These are phyloP conservation scores for Hemaris fuciformis DNA, from an alignment of 2,888 invertebrate genomes.

Conservation along the genomic window DNA sequence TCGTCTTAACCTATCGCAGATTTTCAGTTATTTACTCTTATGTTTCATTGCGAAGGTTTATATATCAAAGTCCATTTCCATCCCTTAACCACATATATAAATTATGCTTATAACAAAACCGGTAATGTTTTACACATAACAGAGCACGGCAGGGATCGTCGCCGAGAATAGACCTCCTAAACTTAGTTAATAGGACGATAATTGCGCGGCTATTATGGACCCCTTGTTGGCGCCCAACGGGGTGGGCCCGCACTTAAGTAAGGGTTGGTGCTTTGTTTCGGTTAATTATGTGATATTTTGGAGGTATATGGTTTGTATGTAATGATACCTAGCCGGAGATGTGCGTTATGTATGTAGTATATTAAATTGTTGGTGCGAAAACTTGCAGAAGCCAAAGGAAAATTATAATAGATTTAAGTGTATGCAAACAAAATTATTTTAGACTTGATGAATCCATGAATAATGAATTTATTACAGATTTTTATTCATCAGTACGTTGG, in stretches of 20 bases:
- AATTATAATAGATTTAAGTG: too few relatives aligned
- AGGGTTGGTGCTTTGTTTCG: constrained; percentile 4
- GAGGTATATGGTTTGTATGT: not conserved
- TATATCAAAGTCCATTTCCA: not conserved
- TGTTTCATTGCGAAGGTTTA: too few relatives aligned
- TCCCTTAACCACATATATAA: not conserved
- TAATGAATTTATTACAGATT: too few relatives aligned
- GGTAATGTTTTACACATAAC: not conserved
- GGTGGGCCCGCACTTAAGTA: constrained; percentile 1
- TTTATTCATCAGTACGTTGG: too few relatives aligned
- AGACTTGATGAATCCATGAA: too few relatives aligned
- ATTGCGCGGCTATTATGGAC: constrained; percentile 63
- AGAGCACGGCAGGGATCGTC: constrained; percentile 42
- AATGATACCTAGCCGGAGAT: not conserved
- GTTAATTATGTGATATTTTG: constrained; percentile 5
- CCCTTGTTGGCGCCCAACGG: constrained; percentile 18
- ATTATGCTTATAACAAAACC: not conserved
- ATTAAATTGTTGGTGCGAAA: too few relatives aligned
- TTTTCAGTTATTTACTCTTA: too few relatives aligned
- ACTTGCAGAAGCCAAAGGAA: too few relatives aligned
- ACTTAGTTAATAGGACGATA: constrained; percentile 77
- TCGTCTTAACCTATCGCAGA: too few relatives aligned
- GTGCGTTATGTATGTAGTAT: not conserved
- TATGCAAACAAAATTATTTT: too few relatives aligned
- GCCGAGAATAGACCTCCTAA: constrained; percentile 54